These are phyloP conservation scores for Sebastolobus altivelis DNA, from an alignment of 2,797 vertebrate genomes.

Conservation along the genomic window DNA sequence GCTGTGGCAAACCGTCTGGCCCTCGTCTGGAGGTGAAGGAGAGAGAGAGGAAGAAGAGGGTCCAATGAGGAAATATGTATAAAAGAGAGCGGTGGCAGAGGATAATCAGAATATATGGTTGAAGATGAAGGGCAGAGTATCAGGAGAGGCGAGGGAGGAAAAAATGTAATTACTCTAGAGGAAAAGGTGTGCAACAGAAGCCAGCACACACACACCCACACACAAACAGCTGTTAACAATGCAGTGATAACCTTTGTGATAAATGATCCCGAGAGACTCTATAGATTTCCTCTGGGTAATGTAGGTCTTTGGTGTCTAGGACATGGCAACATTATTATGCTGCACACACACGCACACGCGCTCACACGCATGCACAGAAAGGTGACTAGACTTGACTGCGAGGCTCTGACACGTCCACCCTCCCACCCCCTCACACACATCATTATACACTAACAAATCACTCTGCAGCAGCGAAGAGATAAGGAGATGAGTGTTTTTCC, in stretches of 20 bases:
- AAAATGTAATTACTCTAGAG: conserved; percentile 53
- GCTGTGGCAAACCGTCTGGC: conserved; percentile 84
- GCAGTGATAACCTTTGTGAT: conserved; percentile 77
- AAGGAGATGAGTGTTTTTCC: conserved; percentile 58
- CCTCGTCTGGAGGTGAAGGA: conserved; percentile 80
- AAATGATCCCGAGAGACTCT: conserved; percentile 61
- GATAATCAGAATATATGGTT: conserved; percentile 33
- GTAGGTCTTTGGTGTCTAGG: conserved; percentile 67
- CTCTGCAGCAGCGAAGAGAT: conserved; percentile 41
- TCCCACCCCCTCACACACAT: conserved; percentile 30
- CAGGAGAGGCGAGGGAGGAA: conserved; percentile 4
- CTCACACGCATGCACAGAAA: conserved; percentile 39
- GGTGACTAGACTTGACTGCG: conserved; percentile 54
- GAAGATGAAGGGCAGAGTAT: conserved; percentile 40
- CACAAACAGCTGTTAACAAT: conserved; percentile 49
- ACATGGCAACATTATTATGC: conserved; percentile 72
- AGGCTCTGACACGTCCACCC: conserved; percentile 41
- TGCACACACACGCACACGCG: conserved; percentile 42
- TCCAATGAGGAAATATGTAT: conserved; percentile 38
- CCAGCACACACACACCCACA: conserved; percentile 14
- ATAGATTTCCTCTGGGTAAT: conserved; percentile 70
- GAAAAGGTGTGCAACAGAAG: conserved; percentile 23
- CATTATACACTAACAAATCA: conserved; percentile 55
- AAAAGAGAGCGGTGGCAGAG: conserved; percentile 25
- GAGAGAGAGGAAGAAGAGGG: neutral